Percentiles rank a stretch among this genome's conserved stretches.
These are phyloP conservation scores for Caenorhabditis sp. DNA, from an alignment of 2,888 invertebrate genomes.

Conservation along the genomic window DNA sequence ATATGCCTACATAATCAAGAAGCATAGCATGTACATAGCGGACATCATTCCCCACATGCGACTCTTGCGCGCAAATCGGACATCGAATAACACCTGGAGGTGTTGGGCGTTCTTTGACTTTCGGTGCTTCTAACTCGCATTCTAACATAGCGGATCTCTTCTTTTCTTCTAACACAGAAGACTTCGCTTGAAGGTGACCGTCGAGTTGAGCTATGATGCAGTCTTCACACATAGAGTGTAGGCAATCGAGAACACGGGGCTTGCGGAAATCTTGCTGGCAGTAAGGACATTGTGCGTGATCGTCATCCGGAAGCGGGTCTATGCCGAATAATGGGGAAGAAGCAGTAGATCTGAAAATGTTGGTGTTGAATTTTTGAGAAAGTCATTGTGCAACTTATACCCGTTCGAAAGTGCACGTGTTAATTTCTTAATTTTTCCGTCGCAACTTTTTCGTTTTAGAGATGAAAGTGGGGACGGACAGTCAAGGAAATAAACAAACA, in stretches of 20 bases:
- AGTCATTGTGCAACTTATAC: too few species aligned
- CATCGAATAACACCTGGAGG: slow-evolving; percentile 79
- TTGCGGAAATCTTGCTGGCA: slow-evolving; percentile 74
- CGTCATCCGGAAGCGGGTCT: slow-evolving; percentile 68
- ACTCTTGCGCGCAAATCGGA: slow-evolving; percentile 85
- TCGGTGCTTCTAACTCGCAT: slow-evolving; percentile 67
- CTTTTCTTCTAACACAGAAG: slow-evolving; percentile 44
- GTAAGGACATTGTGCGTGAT: slow-evolving; percentile 71
- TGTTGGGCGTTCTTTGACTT: slow-evolving; percentile 66
- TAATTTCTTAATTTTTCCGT: too few species aligned
- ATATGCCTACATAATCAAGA: slow-evolving; percentile 82
- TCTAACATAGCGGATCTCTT: slow-evolving; percentile 46
- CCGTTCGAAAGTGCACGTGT: too few species aligned
- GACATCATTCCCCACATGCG: slow-evolving; percentile 77
- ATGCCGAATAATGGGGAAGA: slow-evolving; percentile 71
- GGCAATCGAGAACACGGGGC: slow-evolving; percentile 91
- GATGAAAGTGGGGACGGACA: too few species aligned
- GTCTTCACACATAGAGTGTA: slow-evolving; percentile 94
- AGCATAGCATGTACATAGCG: slow-evolving; percentile 85
- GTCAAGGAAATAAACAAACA: too few species aligned
- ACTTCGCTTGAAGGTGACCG: slow-evolving; percentile 60
- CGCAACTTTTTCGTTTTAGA: too few species aligned
- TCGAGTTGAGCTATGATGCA: slow-evolving; percentile 83
- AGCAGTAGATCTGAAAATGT: slow-evolving; percentile 50
- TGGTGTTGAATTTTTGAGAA: not conserved